A percentile compares a stretch with the other conserved stretches of the same genome.
Conservation (phyloP, 1,140 invertebrate genomes). For the Cydia pomonella region DNA sequence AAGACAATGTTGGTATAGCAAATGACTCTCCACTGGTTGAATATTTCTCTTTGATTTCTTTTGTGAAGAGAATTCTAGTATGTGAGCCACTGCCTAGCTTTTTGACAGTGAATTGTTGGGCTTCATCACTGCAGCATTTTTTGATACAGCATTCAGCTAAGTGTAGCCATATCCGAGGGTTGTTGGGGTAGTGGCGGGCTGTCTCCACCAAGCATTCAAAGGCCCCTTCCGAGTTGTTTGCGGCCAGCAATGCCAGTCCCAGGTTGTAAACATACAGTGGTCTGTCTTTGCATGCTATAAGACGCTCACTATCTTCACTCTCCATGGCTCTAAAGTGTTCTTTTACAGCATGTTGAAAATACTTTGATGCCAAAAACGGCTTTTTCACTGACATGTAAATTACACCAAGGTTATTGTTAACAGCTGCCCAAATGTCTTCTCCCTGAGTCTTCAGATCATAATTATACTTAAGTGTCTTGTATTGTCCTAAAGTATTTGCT, state of each 20-base stretch:
- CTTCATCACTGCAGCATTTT: constrained; percentile 71
- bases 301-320: constrained; percentile 65
- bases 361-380: constrained; percentile 91
- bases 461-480: constrained; percentile 72
- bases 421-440: constrained; percentile 83
- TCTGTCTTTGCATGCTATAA: constrained; percentile 82
- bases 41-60: constrained; percentile 76
- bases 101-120: constrained; percentile 66
- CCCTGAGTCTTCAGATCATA: constrained; percentile 70
- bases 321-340: constrained; percentile 86
- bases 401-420: constrained; percentile 95
- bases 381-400: constrained; percentile 93
- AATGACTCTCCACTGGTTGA: constrained; percentile 84
- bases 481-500: constrained; percentile 78
- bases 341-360: constrained; percentile 91
- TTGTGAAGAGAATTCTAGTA: constrained; percentile 67
- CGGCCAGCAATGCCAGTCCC: constrained; percentile 91
- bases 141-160: constrained; percentile 94
- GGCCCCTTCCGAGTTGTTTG: constrained; percentile 89
- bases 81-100: constrained; percentile 73
- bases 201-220: constrained; percentile 96
- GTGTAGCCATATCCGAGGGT: constrained; percentile 94
- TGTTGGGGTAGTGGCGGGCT: constrained; percentile 91
- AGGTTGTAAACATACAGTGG: constrained; percentile 95
- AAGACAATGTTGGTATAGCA: constrained; percentile 91